Base-by-base conservation (phyloP, 2,113 vertebrate genomes). In the Marcusenius ussheri region DNA sequence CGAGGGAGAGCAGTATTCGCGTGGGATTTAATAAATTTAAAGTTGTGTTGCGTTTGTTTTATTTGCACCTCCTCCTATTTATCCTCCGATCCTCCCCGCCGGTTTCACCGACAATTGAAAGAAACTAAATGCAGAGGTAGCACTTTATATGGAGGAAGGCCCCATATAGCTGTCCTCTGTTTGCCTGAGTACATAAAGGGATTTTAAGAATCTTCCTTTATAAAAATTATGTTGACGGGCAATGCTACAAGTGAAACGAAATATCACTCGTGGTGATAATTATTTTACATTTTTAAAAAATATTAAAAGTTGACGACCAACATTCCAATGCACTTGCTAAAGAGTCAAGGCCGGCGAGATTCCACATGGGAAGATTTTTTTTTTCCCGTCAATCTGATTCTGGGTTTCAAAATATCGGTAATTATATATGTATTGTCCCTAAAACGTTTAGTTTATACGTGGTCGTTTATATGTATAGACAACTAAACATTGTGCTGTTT, bases 21-120 rank as follows among this genome's bases (percentile, higher is more conserved):
- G 77, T n/a, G 51, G 87, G 86, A 91, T 88, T 88, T 90, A 87
- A 88, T 85, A 74, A 74, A 39, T 47, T 80, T 93, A 80, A 90
- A 66, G 31, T 39, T 74, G 87, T 91, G n/a, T 91, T 85, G 8
- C 39, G 53, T 27, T 56, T 24, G 50, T 39, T 62, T 83, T 90
- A 24, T 4, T 17, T 2, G 90, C 13, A 58, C 93, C 93, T 94
- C 93, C 95, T 93, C 93, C 91, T 93, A 93, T 95, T 93, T 93
- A 91, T 94, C 94, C 93, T 93, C 56, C 93, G 89, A 70, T 90
- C 90, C 90, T 84, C 92, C 90, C 89, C 89, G 27, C 91, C 92
- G 88, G 91, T 93, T 93, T 93, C 93, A 92, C 94, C 93, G 93
- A 93, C 92, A 92, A 93, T 93, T 95, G 92, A 91, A 91, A 87